phyloP scores from a whole-genome alignment of 2,888 invertebrate species.

The Lathronympha strigana region DNA sequence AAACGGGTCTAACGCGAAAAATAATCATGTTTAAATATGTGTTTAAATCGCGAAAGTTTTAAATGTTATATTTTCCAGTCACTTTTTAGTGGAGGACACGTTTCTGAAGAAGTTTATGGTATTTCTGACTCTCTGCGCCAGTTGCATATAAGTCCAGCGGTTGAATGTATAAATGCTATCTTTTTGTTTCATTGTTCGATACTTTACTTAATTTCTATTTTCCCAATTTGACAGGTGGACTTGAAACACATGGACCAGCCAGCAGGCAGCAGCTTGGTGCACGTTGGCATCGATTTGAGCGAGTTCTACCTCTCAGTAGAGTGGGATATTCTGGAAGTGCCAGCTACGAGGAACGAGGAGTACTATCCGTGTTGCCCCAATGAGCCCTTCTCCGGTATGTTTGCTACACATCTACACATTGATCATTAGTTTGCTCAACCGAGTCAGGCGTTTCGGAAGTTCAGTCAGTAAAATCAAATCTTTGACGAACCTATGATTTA shows the following conservation, averaged over 20 bases:
- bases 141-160: no score
- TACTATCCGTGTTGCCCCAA: slow-evolving; percentile 93
- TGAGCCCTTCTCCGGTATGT: slow-evolving; percentile 93
- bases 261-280: slow-evolving; percentile 93
- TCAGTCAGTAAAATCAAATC: no score
- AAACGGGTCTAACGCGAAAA: no score
- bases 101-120: no score
- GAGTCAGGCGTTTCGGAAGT: no score
- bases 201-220: no score
- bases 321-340: slow-evolving; percentile 98
- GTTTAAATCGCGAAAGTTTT: no score
- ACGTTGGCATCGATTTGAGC: slow-evolving; percentile 95
- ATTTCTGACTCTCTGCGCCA: no score
- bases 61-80: no score
- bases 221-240: slow-evolving; percentile 87
- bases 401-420: not conserved
- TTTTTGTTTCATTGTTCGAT: not conserved
- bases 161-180: not conserved
- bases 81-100: no score
- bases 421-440: not conserved
- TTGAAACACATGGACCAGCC: slow-evolving; percentile 94
- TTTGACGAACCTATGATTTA: no score
- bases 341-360: slow-evolving; percentile 95
- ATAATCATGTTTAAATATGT: no score
- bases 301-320: slow-evolving; percentile 99